Conservation (phyloP, 2,113 vertebrate genomes). For the Galbula dea region DNA sequence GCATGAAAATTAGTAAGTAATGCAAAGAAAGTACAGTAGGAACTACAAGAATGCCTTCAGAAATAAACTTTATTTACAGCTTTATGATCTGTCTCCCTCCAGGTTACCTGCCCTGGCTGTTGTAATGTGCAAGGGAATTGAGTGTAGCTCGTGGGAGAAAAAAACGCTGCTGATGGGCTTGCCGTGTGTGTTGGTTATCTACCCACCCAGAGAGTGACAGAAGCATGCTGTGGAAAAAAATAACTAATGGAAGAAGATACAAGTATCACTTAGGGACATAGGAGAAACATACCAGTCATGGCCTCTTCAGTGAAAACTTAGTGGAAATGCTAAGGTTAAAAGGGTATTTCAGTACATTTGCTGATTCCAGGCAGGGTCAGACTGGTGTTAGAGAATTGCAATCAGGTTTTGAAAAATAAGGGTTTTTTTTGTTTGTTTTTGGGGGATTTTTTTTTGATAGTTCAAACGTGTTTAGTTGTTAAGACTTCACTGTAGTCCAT, state of each 20-base stretch:
- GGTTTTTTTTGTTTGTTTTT: too few relatives aligned
- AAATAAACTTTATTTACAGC: neutral
- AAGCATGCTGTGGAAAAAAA: neutral
- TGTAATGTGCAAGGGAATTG: neutral
- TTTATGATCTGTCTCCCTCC: neutral
- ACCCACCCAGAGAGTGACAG: neutral
- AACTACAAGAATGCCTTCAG: neutral
- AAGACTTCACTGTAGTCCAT: neutral
- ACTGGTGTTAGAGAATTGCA: neutral
- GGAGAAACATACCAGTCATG: neutral
- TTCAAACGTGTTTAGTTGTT: neutral
- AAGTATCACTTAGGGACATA: neutral
- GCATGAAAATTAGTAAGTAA: neutral
- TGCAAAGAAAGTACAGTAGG: neutral
- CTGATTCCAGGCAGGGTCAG: neutral
- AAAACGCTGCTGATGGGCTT: neutral
- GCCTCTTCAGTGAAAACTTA: neutral
- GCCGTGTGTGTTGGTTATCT: neutral
- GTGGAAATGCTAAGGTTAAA: neutral
- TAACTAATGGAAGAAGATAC: neutral
- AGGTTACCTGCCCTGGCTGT: neutral
- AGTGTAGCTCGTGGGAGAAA: neutral
- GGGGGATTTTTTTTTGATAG: neutral
- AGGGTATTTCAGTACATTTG: neutral
- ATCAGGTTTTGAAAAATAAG: neutral